Evolutionary conservation across 2,113 vertebrate species (phyloP).

Genomic region (Fulmarus glacialis): DNA sequence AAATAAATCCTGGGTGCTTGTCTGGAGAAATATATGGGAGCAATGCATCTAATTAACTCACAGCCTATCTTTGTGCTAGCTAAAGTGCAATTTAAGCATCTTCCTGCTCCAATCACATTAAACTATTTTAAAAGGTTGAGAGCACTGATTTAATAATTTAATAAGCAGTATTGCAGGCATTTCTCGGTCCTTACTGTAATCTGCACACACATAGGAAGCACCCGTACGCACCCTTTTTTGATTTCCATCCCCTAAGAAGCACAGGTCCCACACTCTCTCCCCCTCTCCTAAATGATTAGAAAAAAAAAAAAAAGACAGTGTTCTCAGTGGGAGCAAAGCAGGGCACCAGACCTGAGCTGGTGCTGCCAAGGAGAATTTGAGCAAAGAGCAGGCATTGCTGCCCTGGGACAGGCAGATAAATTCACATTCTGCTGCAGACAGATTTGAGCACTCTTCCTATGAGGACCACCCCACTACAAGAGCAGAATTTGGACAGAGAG

Average conservation of each 20-base stretch:
- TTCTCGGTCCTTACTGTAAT: neutral
- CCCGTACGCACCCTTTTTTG: fast-evolving
- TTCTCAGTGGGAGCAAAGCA: neutral
- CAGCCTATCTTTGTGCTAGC: neutral
- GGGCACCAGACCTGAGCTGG: neutral
- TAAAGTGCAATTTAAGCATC: neutral
- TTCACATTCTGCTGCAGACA: neutral
- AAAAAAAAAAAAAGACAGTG: neutral
- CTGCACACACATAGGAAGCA: neutral
- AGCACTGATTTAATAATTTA: neutral
- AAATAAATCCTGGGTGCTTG: neutral
- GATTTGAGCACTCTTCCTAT: neutral
- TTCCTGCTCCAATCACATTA: neutral
- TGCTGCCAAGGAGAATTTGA: neutral
- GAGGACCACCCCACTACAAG: neutral
- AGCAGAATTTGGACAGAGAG: neutral
- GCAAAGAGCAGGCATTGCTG: neutral
- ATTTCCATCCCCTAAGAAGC: neutral
- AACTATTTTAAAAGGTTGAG: neutral
- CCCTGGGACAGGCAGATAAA: neutral
- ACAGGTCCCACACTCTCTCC: neutral
- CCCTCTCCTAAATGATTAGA: neutral
- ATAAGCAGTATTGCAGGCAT: neutral
- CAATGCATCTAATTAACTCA: neutral
- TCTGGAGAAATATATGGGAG: neutral